Conservation (phyloP, 2,888 invertebrate species). For the Vanessa cardui region DNA sequence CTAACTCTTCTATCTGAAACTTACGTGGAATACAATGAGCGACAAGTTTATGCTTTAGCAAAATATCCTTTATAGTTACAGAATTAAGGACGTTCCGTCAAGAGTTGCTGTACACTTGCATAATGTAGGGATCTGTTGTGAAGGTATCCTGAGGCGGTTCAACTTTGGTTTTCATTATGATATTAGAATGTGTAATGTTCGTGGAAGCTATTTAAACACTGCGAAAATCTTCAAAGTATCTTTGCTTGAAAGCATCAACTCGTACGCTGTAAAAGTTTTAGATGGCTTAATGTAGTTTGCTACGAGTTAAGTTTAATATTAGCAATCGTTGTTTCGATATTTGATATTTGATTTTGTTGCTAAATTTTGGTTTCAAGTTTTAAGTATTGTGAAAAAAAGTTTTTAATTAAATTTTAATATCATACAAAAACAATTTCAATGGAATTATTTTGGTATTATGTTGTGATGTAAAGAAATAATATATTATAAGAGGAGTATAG, state of each 20-base stretch:
- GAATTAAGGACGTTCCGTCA: not conserved
- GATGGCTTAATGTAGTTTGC: slow-evolving; percentile 31
- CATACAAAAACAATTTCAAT: not conserved
- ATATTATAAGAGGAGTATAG: no score
- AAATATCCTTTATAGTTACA: not conserved
- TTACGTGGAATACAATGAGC: slow-evolving; percentile 34
- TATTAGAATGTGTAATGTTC: slow-evolving; percentile 44
- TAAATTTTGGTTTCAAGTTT: slow-evolving; percentile 5
- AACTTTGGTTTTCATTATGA: slow-evolving; percentile 49
- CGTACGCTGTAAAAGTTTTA: slow-evolving; percentile 28
- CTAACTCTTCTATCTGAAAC: slow-evolving; percentile 41
- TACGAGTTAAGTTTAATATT: slow-evolving; percentile 30
- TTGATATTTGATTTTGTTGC: slow-evolving; percentile 30
- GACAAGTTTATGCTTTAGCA: not conserved
- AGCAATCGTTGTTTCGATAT: slow-evolving; percentile 31
- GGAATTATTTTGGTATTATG: not conserved
- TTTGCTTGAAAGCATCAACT: slow-evolving; percentile 27
- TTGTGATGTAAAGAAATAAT: no score
- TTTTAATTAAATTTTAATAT: not conserved
- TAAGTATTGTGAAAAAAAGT: not conserved
- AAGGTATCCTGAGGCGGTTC: slow-evolving; percentile 43
- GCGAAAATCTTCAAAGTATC: slow-evolving; percentile 28
- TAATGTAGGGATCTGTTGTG: slow-evolving; percentile 42
- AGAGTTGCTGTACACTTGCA: slow-evolving; percentile 1
- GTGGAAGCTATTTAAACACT: slow-evolving; percentile 38